Evolutionary conservation across 2,888 invertebrate genomes (phyloP), one percentile per base, ranked within the genome.

Genomic region (Microchrysa polita): DNA sequence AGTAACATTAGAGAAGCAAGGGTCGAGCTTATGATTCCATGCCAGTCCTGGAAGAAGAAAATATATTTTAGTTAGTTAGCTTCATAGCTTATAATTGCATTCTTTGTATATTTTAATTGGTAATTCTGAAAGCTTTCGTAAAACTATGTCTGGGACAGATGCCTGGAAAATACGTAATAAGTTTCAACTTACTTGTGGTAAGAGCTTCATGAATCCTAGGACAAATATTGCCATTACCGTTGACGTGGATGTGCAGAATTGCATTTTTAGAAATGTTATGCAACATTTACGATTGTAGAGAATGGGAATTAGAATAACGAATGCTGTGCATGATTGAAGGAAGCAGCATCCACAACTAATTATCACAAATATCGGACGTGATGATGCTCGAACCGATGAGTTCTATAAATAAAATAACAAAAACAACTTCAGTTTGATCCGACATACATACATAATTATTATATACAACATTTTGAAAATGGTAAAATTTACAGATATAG

Each of bases 181-280:
- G 27, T 22, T 55, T 55, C 10, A 22, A 83, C 85, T 85, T 81
- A 88, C 88, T 82, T 84, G 80, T 27, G 87, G 84, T 67, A 87
- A 80, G 79, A 86, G 85, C 77, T 85, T 85, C 55, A 86, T 81
- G 67, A 87, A 84, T 34, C 87, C 87, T 74, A 87, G 80, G 67
- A 86, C 79, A 79, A 87, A 88, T 71, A 87, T 89, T 5, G 90
- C 87, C 88, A 92, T 93, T 65, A 91, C 89, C 80, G 91, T 91
- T 52, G 91, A 89, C 73, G 92, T 85, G 14, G 91, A 89, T 1
- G 89, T 86, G 79, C 90, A 90, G 80, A 90, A 91, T 81, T 91
- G 91, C 78, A 91, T 85, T 83, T 91, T 91, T 65, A 91, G 85
- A 82, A 90, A 90, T 77, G 89, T 87, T 52, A 90, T 82, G 80